These are phyloP conservation scores for Coreoperca whiteheadi DNA, from an alignment of 2,113 vertebrate species.

Conservation along the genomic window DNA sequence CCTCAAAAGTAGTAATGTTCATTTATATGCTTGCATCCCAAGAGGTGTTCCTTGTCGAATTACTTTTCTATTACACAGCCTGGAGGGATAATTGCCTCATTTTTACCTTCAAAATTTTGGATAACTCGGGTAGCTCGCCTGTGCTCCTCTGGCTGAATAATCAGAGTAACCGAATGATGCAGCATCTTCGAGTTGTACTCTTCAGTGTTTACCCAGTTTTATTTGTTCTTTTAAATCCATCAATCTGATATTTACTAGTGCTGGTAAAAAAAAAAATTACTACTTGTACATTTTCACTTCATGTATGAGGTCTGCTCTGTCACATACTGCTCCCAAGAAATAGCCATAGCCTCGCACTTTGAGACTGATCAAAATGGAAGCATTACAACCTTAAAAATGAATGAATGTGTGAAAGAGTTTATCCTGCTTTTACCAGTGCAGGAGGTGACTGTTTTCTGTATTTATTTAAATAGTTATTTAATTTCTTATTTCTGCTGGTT, in stretches of 20 bases:
- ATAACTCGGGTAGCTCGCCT: background rate
- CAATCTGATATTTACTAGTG: background rate
- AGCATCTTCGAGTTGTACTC: background rate
- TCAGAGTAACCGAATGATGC: background rate
- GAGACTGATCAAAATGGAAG: background rate
- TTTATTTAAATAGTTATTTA: too few relatives aligned
- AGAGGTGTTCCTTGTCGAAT: background rate
- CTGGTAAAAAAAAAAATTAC: background rate
- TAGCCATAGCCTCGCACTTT: too few relatives aligned
- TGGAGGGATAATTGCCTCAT: constrained; percentile 14
- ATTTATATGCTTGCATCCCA: constrained; percentile 2
- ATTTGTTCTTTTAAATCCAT: background rate
- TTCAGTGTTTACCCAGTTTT: background rate
- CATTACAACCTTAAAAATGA: background rate
- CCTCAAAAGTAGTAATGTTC: constrained; percentile 13
- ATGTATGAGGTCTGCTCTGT: background rate
- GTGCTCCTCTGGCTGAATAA: background rate
- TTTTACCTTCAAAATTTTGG: background rate
- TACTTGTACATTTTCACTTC: background rate
- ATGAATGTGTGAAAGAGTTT: background rate
- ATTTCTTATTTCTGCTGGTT: too few relatives aligned
- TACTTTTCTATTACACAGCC: constrained; percentile 1
- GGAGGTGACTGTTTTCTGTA: background rate
- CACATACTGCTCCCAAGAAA: background rate
- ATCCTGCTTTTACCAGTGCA: background rate